Base-by-base conservation (phyloP, 2,113 vertebrate species). In the Rhineura floridana region DNA sequence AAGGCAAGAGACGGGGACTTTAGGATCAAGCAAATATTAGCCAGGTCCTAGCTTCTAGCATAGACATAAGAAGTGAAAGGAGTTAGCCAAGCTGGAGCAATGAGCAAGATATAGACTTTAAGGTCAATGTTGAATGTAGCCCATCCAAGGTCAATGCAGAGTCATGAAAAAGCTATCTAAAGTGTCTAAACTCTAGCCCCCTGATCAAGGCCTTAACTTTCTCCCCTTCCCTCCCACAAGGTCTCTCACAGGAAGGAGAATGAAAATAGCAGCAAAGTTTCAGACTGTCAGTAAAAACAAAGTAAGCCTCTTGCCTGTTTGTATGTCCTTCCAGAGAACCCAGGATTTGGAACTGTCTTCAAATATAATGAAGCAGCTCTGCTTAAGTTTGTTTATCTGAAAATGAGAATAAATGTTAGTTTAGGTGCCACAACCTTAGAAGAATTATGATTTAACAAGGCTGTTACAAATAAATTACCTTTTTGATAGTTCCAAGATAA, bases 291-390 rank as follows among this genome's bases (percentile, higher is more conserved):
- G 11, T 30, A 84, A 48, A 36, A 69, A 83, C 46, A 83, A 67
- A 19, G 30, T 87, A 72, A 91, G 91, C 81, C 87, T 94, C 96
- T 97, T 96, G 97, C 99, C 99, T 95, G 99, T 99, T 97, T 99
- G 98, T 96, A 99, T 99, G 95, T 99, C 98, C 95, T 98, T 98
- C 99, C 99, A 99, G 94, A 99, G 98, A 96, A 99, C 98, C 98
- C 99, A 99, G 94, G 98, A 99, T 94, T 99, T 99, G 77, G 98
- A 99, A 92, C 97, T 98, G 95, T 99, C 99, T 97, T 99, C 99
- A 98, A 99, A 99, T 96, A 98, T 97, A 93, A 99, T 97, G 96
- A 99, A 99, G 96, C 99, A 99, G 95, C 98, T 97, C 95, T 98
- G 98, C 96, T 98, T 99, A 91, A 98, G 96, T 95, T 95, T 97